Conservation (phyloP, 2,888 invertebrate genomes). For the Dasypogon diadema region DNA sequence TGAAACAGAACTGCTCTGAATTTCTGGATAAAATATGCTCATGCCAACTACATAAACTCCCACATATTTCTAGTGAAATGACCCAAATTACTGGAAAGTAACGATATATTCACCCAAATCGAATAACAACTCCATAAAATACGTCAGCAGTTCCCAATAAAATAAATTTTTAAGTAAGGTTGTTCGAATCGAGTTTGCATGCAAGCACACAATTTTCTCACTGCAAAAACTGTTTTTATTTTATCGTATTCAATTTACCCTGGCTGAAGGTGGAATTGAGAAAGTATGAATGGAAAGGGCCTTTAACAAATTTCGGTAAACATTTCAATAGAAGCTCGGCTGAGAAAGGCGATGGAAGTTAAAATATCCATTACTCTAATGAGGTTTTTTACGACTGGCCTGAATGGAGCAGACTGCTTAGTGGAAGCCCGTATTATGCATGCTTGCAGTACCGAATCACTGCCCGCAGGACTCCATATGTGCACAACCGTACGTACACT, state of each 20-base stretch:
- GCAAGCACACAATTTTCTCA: slow-evolving; percentile 10
- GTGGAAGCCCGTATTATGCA: slow-evolving; percentile 25
- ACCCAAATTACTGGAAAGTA: background rate
- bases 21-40: too few relatives aligned
- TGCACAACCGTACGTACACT: background rate
- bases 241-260: slow-evolving; percentile 34
- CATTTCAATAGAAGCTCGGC: background rate
- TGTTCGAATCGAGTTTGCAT: slow-evolving; percentile 31
- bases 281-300: background rate
- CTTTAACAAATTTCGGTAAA: slow-evolving; percentile 20
- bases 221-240: slow-evolving; percentile 27
- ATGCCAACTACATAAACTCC: background rate
- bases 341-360: slow-evolving; percentile 13
- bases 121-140: slow-evolving; percentile 34
- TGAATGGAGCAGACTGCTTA: slow-evolving; percentile 32
- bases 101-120: background rate
- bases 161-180: slow-evolving; percentile 41
- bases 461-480: slow-evolving; percentile 14
- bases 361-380: slow-evolving; percentile 45
- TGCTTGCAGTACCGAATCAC: slow-evolving; percentile 22
- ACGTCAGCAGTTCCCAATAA: slow-evolving; percentile 32
- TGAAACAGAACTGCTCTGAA: too few relatives aligned
- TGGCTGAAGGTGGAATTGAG: slow-evolving; percentile 28
- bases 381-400: slow-evolving; percentile 41
- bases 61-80: slow-evolving; percentile 1